Evolutionary conservation across 2,888 invertebrate species (phyloP), one percentile per base, ranked within the genome.

Genomic region (Platycnemis pennipes): DNA sequence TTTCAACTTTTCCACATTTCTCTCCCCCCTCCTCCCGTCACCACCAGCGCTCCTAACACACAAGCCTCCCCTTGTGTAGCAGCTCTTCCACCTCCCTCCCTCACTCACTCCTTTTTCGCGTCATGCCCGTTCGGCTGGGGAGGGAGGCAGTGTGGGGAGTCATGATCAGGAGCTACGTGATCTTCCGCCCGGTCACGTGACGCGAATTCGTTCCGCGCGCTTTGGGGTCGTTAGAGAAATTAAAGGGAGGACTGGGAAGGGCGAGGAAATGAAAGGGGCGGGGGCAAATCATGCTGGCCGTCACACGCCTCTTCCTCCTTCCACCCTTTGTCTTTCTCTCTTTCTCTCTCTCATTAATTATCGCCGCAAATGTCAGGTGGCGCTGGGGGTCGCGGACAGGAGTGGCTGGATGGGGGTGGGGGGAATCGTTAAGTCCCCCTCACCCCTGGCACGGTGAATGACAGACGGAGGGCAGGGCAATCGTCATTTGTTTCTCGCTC

Each of bases 331-430:
- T 49, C 19, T 49, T 31, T 77, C 2, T 26, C 26, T 77, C 26
- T 77, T 26, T 87, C 8, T 87, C 87, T 45, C 91, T 26, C 63
- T 91, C 91, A 91, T 91, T 91, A 91, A 91, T 91, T 91, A 91
- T 44, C 91, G 91, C 91, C 7, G 63, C 8, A 44, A 49, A 91
- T 63, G 91, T 91, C 91, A 91, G 91, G 91, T 91, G 91, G 91
- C 63, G 91, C 37, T 77, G 31, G 22, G 88, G 88, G 31, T 89
- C 88, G 88, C 69, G 63, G 31, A 37, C 11, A n/a, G n/a, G 37
- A 77, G 37, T 77, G 31, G 26, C 63, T 53, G 77, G n/a, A n/a
- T n/a, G n/a, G n/a, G n/a, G n/a, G n/a, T n/a, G n/a, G n/a, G n/a
- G n/a, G n/a, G n/a, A n/a, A 31, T 77, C 77, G 77, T 77, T 77